A percentile compares a stretch with the other conserved stretches of the same genome.
These are phyloP conservation scores for Sarcoramphus papa DNA, from an alignment of 2,797 vertebrate genomes.

Conservation along the genomic window DNA sequence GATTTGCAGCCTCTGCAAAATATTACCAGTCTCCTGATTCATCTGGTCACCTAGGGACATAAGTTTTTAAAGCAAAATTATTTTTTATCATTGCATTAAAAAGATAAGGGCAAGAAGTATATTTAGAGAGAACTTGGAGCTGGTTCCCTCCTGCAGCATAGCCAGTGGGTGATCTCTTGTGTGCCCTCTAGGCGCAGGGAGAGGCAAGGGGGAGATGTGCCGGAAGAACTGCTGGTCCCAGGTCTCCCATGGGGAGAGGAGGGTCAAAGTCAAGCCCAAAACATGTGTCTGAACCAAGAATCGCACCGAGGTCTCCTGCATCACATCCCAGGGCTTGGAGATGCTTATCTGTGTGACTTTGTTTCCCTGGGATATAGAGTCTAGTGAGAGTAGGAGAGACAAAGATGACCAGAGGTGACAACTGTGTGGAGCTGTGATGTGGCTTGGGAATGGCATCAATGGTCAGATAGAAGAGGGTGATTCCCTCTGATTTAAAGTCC, in stretches of 20 bases:
- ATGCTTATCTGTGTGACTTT: not conserved
- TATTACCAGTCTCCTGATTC: not conserved
- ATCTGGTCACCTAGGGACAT: not conserved
- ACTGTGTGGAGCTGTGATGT: not conserved
- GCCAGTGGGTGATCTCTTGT: not conserved
- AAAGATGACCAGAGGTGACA: not conserved
- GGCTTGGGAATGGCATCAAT: not conserved
- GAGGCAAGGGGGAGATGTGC: not conserved
- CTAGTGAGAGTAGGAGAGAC: not conserved
- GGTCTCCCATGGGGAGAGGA: not conserved
- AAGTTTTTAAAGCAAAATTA: not conserved
- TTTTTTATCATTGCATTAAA: not conserved
- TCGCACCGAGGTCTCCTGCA: fast-evolving
- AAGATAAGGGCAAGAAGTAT: not conserved
- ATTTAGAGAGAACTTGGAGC: not conserved
- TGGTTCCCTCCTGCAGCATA: not conserved
- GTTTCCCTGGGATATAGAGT: not conserved
- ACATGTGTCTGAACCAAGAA: not conserved
- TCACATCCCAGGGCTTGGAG: not conserved
- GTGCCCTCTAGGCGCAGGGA: not conserved
- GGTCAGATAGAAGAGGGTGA: not conserved
- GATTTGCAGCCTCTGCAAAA: not conserved
- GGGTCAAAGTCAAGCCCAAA: not conserved
- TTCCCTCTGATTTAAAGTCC: not conserved
- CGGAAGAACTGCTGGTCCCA: not conserved